A percentile compares a stretch with the other conserved stretches of the same genome.
These are phyloP conservation scores for Xanthia icteritia DNA, from an alignment of 2,888 invertebrate genomes.

Conservation along the genomic window DNA sequence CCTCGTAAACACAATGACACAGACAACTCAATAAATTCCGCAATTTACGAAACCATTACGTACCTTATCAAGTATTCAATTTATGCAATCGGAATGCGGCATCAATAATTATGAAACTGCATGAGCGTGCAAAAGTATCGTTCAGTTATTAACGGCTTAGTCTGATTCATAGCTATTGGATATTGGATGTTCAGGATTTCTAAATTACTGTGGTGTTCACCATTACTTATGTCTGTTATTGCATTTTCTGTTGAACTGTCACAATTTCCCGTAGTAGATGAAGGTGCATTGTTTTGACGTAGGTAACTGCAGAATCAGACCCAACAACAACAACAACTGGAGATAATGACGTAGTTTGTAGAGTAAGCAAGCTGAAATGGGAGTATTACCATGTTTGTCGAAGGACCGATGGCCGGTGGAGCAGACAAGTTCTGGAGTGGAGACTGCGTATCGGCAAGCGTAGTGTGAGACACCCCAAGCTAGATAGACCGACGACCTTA, in stretches of 20 bases:
- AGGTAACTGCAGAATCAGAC: neutral
- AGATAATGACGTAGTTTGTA: neutral
- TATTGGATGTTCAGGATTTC: slow-evolving; percentile 33
- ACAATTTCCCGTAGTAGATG: neutral
- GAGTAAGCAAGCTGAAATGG: neutral
- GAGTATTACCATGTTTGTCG: neutral
- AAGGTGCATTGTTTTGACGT: neutral
- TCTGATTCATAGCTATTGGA: slow-evolving; percentile 57
- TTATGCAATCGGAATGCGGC: slow-evolving; percentile 46
- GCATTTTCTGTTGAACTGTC: neutral
- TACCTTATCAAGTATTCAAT: slow-evolving; percentile 59
- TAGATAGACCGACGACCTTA: neutral
- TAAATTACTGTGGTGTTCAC: slow-evolving; percentile 40
- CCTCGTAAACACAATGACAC: slow-evolving; percentile 34
- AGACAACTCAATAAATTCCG: slow-evolving; percentile 45
- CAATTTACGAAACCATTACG: slow-evolving; percentile 43
- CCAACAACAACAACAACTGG: neutral
- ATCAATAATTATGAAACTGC: slow-evolving; percentile 60
- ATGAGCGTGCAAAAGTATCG: slow-evolving; percentile 59
- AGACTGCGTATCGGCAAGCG: neutral
- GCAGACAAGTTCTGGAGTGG: neutral
- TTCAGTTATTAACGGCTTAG: slow-evolving; percentile 53
- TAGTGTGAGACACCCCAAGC: neutral
- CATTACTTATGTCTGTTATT: slow-evolving; percentile 6
- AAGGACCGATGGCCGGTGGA: neutral